Evolutionary conservation across 2,888 invertebrate species (phyloP).

Genomic region (Halocaridina rubra): DNA sequence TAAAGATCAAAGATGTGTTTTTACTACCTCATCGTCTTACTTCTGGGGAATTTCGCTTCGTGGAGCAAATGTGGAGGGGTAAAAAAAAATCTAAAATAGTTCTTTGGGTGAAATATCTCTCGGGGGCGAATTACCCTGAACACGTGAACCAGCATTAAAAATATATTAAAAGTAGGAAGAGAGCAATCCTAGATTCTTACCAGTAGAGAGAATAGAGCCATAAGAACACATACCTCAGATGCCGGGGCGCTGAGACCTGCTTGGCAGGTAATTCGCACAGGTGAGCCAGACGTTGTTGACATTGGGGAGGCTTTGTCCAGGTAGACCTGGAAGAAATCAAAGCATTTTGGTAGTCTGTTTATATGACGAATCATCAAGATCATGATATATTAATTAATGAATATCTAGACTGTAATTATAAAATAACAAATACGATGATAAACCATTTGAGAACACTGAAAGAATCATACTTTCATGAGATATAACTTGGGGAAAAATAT

Average conservation of each 20-base stretch:
- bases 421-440: too few species aligned
- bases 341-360: too few species aligned
- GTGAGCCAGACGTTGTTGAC: slow-evolving; percentile 44
- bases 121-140: not conserved
- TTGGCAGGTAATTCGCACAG: slow-evolving; percentile 56
- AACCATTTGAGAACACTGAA: too few species aligned
- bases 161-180: not conserved
- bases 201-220: not conserved
- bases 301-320: slow-evolving; percentile 51
- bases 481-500: too few species aligned
- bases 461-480: too few species aligned
- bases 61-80: too few species aligned
- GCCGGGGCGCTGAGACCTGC: slow-evolving; percentile 58
- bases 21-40: not conserved
- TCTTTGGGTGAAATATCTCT: not conserved
- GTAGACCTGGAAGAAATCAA: slow-evolving; percentile 45
- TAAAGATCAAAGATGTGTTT: not conserved
- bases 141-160: not conserved
- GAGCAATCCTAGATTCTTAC: not conserved
- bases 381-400: too few species aligned
- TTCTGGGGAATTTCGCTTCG: too few species aligned
- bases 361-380: too few species aligned
- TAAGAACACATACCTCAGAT: slow-evolving; percentile 30
- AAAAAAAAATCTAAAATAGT: too few species aligned
- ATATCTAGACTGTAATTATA: too few species aligned